phyloP scores from a whole-genome alignment of 2,797 vertebrate genomes.

The Enteromius treurensis region DNA sequence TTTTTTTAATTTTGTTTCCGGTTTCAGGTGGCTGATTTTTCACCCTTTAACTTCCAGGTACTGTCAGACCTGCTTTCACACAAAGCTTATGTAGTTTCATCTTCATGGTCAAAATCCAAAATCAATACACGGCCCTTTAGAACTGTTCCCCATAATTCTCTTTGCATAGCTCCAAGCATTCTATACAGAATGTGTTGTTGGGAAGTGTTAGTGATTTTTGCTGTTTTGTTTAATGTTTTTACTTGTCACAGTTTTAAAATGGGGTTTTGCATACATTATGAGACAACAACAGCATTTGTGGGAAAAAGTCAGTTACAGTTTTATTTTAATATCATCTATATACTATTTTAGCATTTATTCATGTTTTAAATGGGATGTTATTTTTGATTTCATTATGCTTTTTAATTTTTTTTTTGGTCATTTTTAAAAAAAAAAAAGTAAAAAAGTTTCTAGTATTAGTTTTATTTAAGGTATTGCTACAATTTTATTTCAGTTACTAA shows the following conservation, averaged over 20 bases:
- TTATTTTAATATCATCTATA: neutral
- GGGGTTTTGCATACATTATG: neutral
- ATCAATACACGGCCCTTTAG: neutral
- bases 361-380: neutral
- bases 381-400: neutral
- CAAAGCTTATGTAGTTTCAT: constrained; percentile 45
- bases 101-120: neutral
- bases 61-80: constrained; percentile 51
- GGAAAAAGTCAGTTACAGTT: neutral
- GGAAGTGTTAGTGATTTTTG: neutral
- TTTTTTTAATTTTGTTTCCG: constrained; percentile 56
- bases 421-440: too few relatives aligned
- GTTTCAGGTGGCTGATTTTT: constrained; percentile 80
- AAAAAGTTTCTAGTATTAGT: neutral
- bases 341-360: neutral
- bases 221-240: neutral
- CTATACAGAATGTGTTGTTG: neutral
- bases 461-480: neutral
- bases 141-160: neutral
- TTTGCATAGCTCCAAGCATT: neutral
- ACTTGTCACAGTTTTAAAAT: neutral
- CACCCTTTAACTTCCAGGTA: constrained; percentile 85
- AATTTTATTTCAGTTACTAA: neutral
- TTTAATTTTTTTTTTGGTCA: neutral
- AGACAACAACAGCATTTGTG: neutral